Evolutionary conservation across 2,113 vertebrate genomes (phyloP), one percentile per base, ranked within the genome.

Genomic region (Galeopterus variegatus): DNA sequence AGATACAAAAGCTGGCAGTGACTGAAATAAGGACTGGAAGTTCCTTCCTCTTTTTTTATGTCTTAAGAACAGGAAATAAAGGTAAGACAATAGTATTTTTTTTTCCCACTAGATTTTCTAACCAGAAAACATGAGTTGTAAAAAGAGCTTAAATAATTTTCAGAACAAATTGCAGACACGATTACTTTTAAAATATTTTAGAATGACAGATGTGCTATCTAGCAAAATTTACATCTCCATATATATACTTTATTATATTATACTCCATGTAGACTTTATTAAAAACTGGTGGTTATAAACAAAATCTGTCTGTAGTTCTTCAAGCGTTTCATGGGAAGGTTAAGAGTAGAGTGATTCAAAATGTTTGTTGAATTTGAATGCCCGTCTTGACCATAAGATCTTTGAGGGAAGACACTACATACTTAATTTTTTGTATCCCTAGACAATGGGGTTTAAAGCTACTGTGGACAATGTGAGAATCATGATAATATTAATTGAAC

Each of bases 61-160:
- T 4, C 11, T 84, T 85, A 93, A 96, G 33, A 28, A 89, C 80
- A 95, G 84, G 64, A 97, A 97, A 95, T 82, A 64, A 97, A 97
- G 50, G 79, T 94, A 97, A 98, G 75, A 96, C 5, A 54, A 36
- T 19, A 50, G 11, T 87, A 93, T 70, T 70, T 93, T 96, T 48
- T 70, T 81, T 58, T 67, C 50, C 12, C 3, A 26, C 26, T 84
- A 18, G 23, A 89, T 95, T 91, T 96, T 45, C 54, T 96, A 93
- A 88, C n/a, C 65, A 45, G 41, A 76, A 93, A 83, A 87, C 60
- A 7, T 88, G 83, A 80, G 8, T 64, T 93, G n/a, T 60, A 19
- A 62, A 88, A 93, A 67, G 54, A 90, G 28, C 23, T 92, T 41
- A 65, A 73, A 65, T 72, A 17, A 62, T 67, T 89, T 92, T 72